phyloP scores from a whole-genome alignment of 2,113 vertebrate species.

The Actinemys pallida region DNA sequence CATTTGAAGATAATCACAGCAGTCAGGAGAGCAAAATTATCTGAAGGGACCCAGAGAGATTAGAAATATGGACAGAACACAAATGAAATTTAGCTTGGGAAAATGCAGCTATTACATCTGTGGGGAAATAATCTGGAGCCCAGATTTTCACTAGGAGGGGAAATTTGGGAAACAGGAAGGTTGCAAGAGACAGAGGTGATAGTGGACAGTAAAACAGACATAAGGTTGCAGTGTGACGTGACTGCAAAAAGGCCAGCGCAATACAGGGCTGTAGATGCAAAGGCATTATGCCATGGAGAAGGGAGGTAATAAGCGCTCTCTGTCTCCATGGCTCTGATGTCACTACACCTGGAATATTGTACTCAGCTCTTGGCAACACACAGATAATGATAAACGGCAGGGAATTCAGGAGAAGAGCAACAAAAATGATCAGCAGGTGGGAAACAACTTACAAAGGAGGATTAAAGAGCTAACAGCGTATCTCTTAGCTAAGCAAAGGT shows the following conservation, averaged over 20 bases:
- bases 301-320: not conserved
- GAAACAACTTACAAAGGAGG: not conserved
- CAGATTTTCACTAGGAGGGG: not conserved
- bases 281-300: not conserved
- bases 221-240: not conserved
- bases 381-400: not conserved
- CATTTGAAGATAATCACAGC: not conserved
- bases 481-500: not conserved
- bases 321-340: accelerated
- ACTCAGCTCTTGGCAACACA: not conserved
- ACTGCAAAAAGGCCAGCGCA: not conserved
- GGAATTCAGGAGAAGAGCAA: not conserved
- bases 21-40: not conserved
- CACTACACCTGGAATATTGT: not conserved
- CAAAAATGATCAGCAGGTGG: not conserved
- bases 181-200: accelerated
- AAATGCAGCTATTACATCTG: not conserved
- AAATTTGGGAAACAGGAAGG: not conserved
- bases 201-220: accelerated
- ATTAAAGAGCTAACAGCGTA: not conserved
- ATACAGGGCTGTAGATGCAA: not conserved
- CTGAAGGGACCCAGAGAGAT: slow-evolving; percentile 21
- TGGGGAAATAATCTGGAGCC: slow-evolving; percentile 23
- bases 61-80: not conserved
- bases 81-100: slow-evolving; percentile 32